These are phyloP conservation scores for Agrilus biguttatus DNA, from an alignment of 2,888 invertebrate species.

Conservation along the genomic window DNA sequence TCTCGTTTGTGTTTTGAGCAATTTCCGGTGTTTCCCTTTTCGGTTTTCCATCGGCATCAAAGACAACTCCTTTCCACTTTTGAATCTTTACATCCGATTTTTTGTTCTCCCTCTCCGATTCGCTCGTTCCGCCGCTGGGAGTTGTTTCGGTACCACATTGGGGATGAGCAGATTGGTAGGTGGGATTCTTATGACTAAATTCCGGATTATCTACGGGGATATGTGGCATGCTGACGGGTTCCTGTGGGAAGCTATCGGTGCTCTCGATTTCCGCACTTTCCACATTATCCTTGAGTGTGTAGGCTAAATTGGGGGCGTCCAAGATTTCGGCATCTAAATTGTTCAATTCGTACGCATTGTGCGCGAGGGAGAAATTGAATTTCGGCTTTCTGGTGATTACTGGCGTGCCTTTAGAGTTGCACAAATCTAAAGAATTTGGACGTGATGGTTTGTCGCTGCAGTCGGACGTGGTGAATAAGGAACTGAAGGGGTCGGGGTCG, in stretches of 20 bases:
- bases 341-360: constrained; percentile 50
- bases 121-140: constrained; percentile 8
- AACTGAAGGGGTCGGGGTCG: constrained; percentile 28
- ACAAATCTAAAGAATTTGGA: constrained; percentile 49
- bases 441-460: constrained; percentile 31
- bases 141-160: constrained; percentile 25
- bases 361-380: constrained; percentile 52
- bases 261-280: constrained; percentile 24
- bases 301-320: constrained; percentile 41
- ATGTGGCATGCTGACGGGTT: constrained; percentile 42
- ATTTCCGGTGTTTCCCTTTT: constrained; percentile 8
- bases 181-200: constrained; percentile 59
- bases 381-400: constrained; percentile 50
- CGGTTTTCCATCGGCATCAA: constrained; percentile 42
- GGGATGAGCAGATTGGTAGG: constrained; percentile 62
- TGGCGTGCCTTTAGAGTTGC: constrained; percentile 45
- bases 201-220: constrained; percentile 31
- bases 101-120: constrained; percentile 5
- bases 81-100: constrained; percentile 38
- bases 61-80: constrained; percentile 66
- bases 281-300: constrained; percentile 29
- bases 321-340: constrained; percentile 49
- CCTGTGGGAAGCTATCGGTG: constrained; percentile 32
- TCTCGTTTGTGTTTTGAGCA: not conserved
- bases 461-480: constrained; percentile 27